Conservation (phyloP, 2,888 invertebrate genomes). For the Parascotia fuliginaria region DNA sequence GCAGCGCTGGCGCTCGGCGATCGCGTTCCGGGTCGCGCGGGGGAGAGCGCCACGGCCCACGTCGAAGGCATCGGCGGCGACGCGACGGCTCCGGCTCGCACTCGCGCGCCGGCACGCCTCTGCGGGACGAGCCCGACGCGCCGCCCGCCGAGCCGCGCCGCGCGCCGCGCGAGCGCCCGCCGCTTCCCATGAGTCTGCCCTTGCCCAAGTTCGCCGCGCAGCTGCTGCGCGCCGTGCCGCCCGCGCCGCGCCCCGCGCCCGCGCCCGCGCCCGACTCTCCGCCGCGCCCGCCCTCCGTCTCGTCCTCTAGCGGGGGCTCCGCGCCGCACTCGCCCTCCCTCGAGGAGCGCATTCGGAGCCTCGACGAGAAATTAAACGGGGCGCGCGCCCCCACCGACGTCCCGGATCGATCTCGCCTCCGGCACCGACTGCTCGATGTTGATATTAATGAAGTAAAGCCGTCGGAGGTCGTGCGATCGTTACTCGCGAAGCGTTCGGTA, state of each 20-base stretch:
- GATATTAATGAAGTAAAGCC: constrained; percentile 94
- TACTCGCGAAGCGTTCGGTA: constrained; percentile 96
- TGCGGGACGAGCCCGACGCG: constrained; percentile 90
- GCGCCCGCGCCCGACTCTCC: constrained; percentile 88
- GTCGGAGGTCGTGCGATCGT: constrained; percentile 96
- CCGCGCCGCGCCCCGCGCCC: constrained; percentile 77
- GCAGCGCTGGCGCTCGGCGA: constrained; percentile 59
- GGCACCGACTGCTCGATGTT: constrained; percentile 91
- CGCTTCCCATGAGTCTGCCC: constrained; percentile 92
- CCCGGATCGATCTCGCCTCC: constrained; percentile 86
- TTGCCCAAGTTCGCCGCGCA: constrained; percentile 95
- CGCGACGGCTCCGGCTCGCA: constrained; percentile 79
- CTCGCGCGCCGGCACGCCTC: constrained; percentile 84
- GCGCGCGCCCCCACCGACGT: constrained; percentile 86
- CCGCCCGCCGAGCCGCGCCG: constrained; percentile 91
- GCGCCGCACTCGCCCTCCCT: constrained; percentile 91
- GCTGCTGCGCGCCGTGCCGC: constrained; percentile 83
- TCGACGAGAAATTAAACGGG: constrained; percentile 95
- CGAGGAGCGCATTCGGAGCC: constrained; percentile 95
- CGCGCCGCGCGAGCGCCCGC: constrained; percentile 86
- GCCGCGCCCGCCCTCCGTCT: constrained; percentile 89
- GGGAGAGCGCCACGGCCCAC: constrained; percentile 63
- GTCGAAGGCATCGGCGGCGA: constrained; percentile 81
- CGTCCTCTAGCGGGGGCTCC: constrained; percentile 90
- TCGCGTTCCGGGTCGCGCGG: constrained; percentile 68